phyloP scores from a whole-genome alignment of 23 tunicate genomes.

The Trididemnum clinides region DNA sequence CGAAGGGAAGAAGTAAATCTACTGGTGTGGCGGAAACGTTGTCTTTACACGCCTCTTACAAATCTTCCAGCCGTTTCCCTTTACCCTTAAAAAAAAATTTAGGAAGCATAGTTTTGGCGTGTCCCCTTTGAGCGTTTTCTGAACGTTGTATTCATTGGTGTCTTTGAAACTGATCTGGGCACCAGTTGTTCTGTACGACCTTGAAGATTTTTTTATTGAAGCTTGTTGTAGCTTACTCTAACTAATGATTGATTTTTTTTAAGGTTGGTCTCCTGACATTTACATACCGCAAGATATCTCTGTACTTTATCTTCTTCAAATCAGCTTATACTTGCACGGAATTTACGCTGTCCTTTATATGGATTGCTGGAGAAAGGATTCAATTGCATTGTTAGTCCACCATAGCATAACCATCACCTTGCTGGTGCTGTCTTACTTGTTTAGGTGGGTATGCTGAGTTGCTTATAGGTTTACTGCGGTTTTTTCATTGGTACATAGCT shows the following conservation, averaged over 20 bases:
- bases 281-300: slow-evolving; percentile 62
- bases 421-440: slow-evolving; percentile 57
- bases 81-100: background rate
- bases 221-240: too few species aligned
- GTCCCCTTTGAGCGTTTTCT: too few species aligned
- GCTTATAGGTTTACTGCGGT: too few species aligned
- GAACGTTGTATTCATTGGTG: background rate
- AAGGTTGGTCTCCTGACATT: slow-evolving; percentile 53
- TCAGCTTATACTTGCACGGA: slow-evolving; percentile 71
- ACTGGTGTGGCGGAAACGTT: background rate
- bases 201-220: too few species aligned
- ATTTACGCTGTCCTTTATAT: slow-evolving; percentile 46
- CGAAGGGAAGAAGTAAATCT: too few species aligned
- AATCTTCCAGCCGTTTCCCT: too few species aligned
- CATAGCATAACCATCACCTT: slow-evolving; percentile 59
- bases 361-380: slow-evolving; percentile 89
- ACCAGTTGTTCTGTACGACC: too few species aligned
- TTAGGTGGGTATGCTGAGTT: slow-evolving; percentile 64
- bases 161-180: background rate
- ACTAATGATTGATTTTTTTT: background rate
- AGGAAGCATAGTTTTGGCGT: background rate
- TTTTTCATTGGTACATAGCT: too few species aligned
- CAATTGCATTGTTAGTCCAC: slow-evolving; percentile 52
- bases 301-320: slow-evolving; percentile 47
- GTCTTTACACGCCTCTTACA: background rate